Percentiles rank a stretch among this genome's conserved stretches.
Evolutionary conservation across 2,797 vertebrate genomes (phyloP).

Genomic region (Hephaestus fuliginosus): DNA sequence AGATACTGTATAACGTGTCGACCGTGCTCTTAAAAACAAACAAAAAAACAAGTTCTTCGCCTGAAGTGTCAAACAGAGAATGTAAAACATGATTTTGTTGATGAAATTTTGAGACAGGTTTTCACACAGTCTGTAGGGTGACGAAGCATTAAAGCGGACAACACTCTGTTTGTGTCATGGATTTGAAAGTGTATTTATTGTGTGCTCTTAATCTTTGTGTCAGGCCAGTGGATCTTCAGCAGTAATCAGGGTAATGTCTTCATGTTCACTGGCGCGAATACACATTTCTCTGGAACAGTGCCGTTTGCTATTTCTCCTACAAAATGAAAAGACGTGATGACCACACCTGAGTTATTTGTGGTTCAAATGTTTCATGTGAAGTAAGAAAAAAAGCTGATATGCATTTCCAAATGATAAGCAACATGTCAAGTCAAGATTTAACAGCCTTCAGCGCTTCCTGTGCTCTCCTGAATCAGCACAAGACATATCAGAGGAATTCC

Average conservation of each 20-base stretch:
- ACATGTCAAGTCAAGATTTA: background rate
- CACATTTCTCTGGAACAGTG: background rate
- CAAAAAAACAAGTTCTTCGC: constrained; percentile 30
- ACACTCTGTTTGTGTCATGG: background rate
- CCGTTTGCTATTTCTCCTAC: background rate
- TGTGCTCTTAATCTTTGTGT: background rate
- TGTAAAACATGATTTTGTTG: constrained; percentile 61
- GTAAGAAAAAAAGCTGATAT: constrained; percentile 25
- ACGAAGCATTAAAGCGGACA: constrained; percentile 71
- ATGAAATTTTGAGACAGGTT: constrained; percentile 60
- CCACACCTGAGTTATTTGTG: background rate
- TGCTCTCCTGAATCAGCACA: constrained; percentile 29
- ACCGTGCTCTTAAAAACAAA: constrained; percentile 6
- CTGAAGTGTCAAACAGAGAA: constrained; percentile 62
- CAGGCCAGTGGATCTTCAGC: background rate
- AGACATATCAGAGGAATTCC: constrained; percentile 73
- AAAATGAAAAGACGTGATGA: background rate
- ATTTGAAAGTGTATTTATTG: background rate
- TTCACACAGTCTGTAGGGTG: constrained; percentile 59
- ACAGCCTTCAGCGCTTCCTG: constrained; percentile 28
- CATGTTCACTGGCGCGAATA: constrained; percentile 15
- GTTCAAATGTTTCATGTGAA: constrained; percentile 1
- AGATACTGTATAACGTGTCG: constrained; percentile 39
- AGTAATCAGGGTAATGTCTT: background rate
- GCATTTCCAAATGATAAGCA: constrained; percentile 31